Evolutionary conservation across 30 jellyfish, hydroid and myxozoan species (phyloP).

Genomic region (Pelagia noctiluca): DNA sequence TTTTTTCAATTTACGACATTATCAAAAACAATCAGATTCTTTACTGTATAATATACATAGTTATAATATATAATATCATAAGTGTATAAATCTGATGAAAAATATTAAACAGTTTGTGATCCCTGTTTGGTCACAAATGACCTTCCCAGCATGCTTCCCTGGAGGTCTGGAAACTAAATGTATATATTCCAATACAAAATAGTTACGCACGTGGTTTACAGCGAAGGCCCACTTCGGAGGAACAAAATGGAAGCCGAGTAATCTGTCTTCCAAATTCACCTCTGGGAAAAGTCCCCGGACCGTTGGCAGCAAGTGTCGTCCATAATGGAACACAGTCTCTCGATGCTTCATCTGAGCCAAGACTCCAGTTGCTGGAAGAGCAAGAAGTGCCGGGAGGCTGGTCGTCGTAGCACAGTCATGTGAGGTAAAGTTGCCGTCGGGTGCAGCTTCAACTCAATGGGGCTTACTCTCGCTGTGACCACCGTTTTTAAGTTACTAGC

Average conservation of each 20-base stretch:
- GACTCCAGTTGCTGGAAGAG: conserved; percentile 92
- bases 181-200: too few relatives aligned
- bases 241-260: conserved; percentile 37
- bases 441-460: conserved; percentile 95
- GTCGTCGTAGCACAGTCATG: conserved; percentile 93
- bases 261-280: conserved; percentile 53
- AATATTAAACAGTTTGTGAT: too few relatives aligned
- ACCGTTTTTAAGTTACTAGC: too few relatives aligned
- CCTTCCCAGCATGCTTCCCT: conserved; percentile 13
- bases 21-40: too few relatives aligned
- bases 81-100: too few relatives aligned
- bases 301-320: conserved; percentile 85
- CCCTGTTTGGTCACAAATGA: neutral
- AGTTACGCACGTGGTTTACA: conserved; percentile 90
- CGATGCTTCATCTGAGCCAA: conserved; percentile 81
- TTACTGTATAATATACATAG: too few relatives aligned
- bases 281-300: conserved; percentile 99
- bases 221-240: conserved; percentile 95
- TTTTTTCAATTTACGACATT: too few relatives aligned
- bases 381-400: conserved; percentile 76
- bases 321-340: conserved; percentile 71
- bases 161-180: neutral
- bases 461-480: conserved; percentile 99
- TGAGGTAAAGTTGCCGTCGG: conserved; percentile 85
- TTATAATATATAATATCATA: too few relatives aligned